A percentile compares a stretch with the other conserved stretches of the same genome.
phyloP scores from a whole-genome alignment of 2,888 invertebrate species.

The Parnassius mnemosyne region DNA sequence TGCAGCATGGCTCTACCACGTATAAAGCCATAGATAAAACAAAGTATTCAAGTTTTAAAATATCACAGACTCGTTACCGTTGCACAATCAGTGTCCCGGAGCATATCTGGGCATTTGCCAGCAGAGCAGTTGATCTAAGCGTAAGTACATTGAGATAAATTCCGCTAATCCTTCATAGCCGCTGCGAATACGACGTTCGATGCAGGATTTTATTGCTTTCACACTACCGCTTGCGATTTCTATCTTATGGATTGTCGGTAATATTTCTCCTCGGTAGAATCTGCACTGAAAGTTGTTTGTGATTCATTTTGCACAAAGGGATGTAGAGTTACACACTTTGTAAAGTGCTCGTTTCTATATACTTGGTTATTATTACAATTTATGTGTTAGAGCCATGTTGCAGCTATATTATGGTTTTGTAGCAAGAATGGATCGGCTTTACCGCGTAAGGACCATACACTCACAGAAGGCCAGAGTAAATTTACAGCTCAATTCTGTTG shows the following conservation, averaged over 20 bases:
- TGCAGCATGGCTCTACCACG: too few relatives aligned
- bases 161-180: slow-evolving; percentile 29
- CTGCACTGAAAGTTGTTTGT: background rate
- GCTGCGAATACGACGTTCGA: slow-evolving; percentile 16
- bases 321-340: slow-evolving; percentile 19
- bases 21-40: background rate
- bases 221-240: slow-evolving; percentile 9
- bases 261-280: slow-evolving; percentile 9
- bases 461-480: too few relatives aligned
- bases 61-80: slow-evolving; percentile 8
- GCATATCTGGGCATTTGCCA: slow-evolving; percentile 30
- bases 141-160: slow-evolving; percentile 29
- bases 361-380: too few relatives aligned
- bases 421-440: too few relatives aligned
- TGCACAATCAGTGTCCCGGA: slow-evolving; percentile 24
- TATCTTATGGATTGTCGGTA: slow-evolving; percentile 8
- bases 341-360: background rate
- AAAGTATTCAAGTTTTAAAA: slow-evolving; percentile 3
- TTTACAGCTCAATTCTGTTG: too few relatives aligned
- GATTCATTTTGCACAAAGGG: slow-evolving; percentile 7
- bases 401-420: too few relatives aligned
- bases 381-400: too few relatives aligned
- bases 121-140: slow-evolving; percentile 21
- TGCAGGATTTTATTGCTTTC: slow-evolving; percentile 17
- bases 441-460: too few relatives aligned